Percentiles rank a stretch among this genome's conserved stretches.
Evolutionary conservation across 2,797 vertebrate species (phyloP).

Genomic region (Sebastes steindachneri): DNA sequence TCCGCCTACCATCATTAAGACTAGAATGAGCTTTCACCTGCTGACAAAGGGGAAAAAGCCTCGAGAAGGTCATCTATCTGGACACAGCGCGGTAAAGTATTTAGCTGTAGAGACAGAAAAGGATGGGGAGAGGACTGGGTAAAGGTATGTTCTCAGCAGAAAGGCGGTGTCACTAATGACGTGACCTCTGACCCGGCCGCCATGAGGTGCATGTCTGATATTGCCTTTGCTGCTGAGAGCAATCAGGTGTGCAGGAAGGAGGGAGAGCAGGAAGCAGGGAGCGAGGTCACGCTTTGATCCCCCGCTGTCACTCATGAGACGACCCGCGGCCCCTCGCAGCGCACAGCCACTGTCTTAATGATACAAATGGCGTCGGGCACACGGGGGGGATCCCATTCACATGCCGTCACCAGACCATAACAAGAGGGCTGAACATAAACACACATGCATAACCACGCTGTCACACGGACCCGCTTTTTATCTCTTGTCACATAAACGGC

Average conservation of each 20-base stretch:
- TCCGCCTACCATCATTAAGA: slow-evolving; percentile 11
- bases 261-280: neutral
- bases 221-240: slow-evolving; percentile 17
- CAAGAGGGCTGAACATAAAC: slow-evolving; percentile 47
- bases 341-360: slow-evolving; percentile 2
- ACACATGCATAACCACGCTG: slow-evolving; percentile 35
- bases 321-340: slow-evolving; percentile 1
- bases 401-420: slow-evolving; percentile 33
- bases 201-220: slow-evolving; percentile 36
- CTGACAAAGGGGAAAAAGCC: slow-evolving; percentile 49
- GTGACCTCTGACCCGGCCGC: slow-evolving; percentile 47
- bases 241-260: slow-evolving; percentile 33
- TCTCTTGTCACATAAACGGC: slow-evolving; percentile 63
- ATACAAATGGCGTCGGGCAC: slow-evolving; percentile 11
- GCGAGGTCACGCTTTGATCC: slow-evolving; percentile 46
- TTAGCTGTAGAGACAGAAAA: slow-evolving; percentile 47
- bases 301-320: neutral
- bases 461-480: slow-evolving; percentile 34
- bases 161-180: slow-evolving; percentile 66
- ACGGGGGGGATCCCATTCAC: slow-evolving; percentile 21
- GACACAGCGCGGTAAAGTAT: neutral
- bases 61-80: slow-evolving; percentile 32
- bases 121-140: neutral
- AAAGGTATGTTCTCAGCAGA: slow-evolving; percentile 44
- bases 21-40: slow-evolving; percentile 32